Percentiles rank a stretch among this genome's conserved stretches.
These are phyloP conservation scores for Caenorhabditis parvicauda DNA, from an alignment of 2,888 invertebrate genomes.

Conservation along the genomic window DNA sequence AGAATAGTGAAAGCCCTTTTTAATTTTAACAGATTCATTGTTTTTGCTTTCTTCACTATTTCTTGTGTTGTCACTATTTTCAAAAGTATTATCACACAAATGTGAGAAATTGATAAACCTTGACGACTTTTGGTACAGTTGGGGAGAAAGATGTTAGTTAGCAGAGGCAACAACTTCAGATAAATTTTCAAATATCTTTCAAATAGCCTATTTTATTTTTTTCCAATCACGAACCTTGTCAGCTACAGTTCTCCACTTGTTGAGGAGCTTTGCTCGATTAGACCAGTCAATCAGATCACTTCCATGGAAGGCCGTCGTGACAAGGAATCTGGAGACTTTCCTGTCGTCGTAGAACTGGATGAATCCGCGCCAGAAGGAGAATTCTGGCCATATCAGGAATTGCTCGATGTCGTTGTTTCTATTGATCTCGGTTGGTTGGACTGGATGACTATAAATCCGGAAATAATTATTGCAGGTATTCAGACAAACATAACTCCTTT, in stretches of 20 bases:
- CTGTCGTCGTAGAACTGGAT: slow-evolving; percentile 35
- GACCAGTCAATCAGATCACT: slow-evolving; percentile 50
- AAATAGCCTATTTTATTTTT: not conserved
- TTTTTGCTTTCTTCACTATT: no score
- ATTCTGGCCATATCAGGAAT: slow-evolving; percentile 61
- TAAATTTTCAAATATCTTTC: no score
- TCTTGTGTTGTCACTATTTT: no score
- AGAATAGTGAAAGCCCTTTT: no score
- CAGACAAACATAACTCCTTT: not conserved
- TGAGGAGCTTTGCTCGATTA: slow-evolving; percentile 46
- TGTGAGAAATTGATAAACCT: no score
- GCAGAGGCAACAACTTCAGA: no score
- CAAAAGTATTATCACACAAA: no score
- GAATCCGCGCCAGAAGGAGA: slow-evolving; percentile 60
- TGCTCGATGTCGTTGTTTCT: slow-evolving; percentile 46
- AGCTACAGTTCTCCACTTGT: slow-evolving; percentile 53
- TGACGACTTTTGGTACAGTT: no score
- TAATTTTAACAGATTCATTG: no score
- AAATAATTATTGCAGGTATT: not conserved
- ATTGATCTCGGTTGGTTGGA: slow-evolving; percentile 15
- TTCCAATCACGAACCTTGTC: slow-evolving; percentile 27
- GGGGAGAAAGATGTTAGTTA: no score
- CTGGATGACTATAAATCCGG: slow-evolving; percentile 8
- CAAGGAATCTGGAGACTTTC: slow-evolving; percentile 49
- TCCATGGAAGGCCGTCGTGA: slow-evolving; percentile 57